A percentile compares a stretch with the other conserved stretches of the same genome.
Evolutionary conservation across 2,113 vertebrate species (phyloP).

Genomic region (Oreotragus oreotragus): DNA sequence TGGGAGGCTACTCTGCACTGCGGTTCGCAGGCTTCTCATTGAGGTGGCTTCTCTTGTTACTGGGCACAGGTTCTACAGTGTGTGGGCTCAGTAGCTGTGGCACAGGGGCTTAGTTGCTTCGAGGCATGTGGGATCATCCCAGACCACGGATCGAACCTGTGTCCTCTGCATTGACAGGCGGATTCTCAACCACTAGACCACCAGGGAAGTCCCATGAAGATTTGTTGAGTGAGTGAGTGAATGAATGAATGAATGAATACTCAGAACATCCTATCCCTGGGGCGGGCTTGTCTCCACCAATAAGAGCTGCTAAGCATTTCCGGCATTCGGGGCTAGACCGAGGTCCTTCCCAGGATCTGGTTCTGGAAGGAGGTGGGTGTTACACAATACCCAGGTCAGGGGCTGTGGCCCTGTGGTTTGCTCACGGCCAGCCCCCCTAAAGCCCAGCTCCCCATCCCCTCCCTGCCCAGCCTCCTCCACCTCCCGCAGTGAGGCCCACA

Average conservation of each 20-base stretch:
- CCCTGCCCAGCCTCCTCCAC: background rate
- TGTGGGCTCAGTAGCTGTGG: background rate
- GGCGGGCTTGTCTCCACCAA: background rate
- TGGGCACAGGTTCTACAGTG: background rate
- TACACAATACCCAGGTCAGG: background rate
- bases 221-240: background rate
- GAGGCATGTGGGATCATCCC: background rate
- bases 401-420: background rate
- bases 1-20: background rate
- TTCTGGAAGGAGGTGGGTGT: background rate
- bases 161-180: background rate
- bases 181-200: background rate
- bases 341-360: background rate
- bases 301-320: background rate
- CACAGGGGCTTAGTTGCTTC: background rate
- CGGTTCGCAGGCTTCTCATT: background rate
- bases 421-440: rapidly evolving
- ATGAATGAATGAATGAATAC: background rate
- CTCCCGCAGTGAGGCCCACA: background rate
- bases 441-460: background rate
- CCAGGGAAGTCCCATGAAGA: background rate
- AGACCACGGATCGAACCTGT: background rate
- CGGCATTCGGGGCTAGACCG: background rate
- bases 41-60: background rate
- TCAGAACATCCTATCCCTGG: background rate